Base-by-base conservation (phyloP, 2,797 vertebrate genomes). In the Gymnoscopelus braueri region DNA sequence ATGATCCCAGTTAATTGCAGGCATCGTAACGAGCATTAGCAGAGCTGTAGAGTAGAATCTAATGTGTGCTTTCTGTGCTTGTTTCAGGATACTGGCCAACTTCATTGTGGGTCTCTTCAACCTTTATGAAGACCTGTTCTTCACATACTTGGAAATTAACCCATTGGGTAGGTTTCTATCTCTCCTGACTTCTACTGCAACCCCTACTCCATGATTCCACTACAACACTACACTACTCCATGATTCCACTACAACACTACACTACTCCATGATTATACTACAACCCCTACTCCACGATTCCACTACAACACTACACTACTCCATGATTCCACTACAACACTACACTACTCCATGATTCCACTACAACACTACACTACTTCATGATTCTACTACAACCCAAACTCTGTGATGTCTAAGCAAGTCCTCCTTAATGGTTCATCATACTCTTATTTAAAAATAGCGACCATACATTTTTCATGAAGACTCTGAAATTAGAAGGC, bases 141-240 rank as follows among this genome's bases (percentile, higher is more conserved):
- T 99, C 91, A 99, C 97, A 0, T 99, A 99, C 89, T 93, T 99
- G 1, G 97, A 99, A 94, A 99, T 99, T 91, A 99, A 99, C 86
- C 97, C 98, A 24, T 88, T 99, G 71, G 98, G 97, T 99, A 94
- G 65, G 65, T 79, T 64, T 54, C 14, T 72, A 0, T 52, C 32
- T 1, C 14, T 2, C 19, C 3, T 53, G 52, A 12, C 9, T 51
- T 12, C 7, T n/a, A 11, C 69, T 0, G 63, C 26, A 67, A 49
- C 44, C 8, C 14, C 12, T 50, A 3, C 44, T 19, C 56, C 24
- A 19, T 0, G 15, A 13, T 13, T 35, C 35, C 35, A 39, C 35
- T 39, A 19, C 19, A 19, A 1, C 19, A 19, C 19, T 19, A 19
- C 19, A 19, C 19, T 19, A 19, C 19, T 19, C 19, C 19, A 19